Evolutionary conservation across 92 coral and sea anemone species (phyloP).

Genomic region (Muricea muricata): DNA sequence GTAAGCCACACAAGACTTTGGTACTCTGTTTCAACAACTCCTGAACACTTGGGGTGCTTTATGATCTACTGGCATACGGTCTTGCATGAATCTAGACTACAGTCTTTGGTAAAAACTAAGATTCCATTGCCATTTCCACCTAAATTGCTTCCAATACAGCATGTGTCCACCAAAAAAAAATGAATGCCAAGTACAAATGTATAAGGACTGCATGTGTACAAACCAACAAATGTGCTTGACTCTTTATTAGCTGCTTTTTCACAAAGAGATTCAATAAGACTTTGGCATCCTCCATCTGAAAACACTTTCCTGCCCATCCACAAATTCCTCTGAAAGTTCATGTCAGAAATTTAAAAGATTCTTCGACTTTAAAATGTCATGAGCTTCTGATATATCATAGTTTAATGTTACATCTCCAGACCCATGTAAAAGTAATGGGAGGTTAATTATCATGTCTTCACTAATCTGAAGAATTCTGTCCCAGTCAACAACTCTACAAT

Average conservation of each 20-base stretch:
- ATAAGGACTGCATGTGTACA: slow-evolving; percentile 2
- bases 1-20: not conserved
- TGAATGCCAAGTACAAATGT: not conserved
- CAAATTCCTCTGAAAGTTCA: slow-evolving; percentile 8
- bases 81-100: not conserved
- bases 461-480: not conserved
- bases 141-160: not conserved
- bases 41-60: not conserved
- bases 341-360: not conserved
- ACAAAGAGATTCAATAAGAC: not conserved
- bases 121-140: slow-evolving; percentile 2
- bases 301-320: slow-evolving; percentile 3
- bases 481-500: not conserved
- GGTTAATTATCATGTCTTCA: not conserved
- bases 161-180: not conserved
- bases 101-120: not conserved
- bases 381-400: slow-evolving; percentile 2
- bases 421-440: not conserved
- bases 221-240: not conserved
- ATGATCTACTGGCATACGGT: not conserved
- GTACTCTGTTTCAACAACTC: not conserved
- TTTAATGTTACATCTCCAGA: not conserved
- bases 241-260: not conserved
- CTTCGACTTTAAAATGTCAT: not conserved
- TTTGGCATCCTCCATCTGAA: not conserved